Evolutionary conservation across 2,888 invertebrate species (phyloP), one percentile per base, ranked within the genome.

Genomic region (Serrognathus titanus): DNA sequence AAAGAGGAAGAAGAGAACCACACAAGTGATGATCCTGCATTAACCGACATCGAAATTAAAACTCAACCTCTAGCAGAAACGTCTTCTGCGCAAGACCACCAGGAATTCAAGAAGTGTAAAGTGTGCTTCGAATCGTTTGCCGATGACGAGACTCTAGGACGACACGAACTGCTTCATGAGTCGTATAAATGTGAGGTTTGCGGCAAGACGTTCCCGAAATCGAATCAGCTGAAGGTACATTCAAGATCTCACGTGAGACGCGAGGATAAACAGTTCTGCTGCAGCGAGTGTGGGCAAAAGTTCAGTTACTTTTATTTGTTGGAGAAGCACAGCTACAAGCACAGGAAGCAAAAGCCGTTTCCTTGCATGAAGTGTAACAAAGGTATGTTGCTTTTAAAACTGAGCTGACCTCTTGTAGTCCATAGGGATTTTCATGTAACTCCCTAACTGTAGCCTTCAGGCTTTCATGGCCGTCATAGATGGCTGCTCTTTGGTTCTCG

Each of bases 311-410:
- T 66, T 36, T 72, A 72, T 61, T 66, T 74, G 47, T 56, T 75
- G 31, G 72, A 68, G 35, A 72, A 71, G 51, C 75, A 75, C 52
- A 68, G 65, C 49, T 75, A 62, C 53, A 73, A 73, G 58, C 75
- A 75, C 61, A 61, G 61, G 5, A 68, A 69, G 31, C 59, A 66
- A 35, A 75, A 75, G 53, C 75, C 75, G 16, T 75, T 66, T 63
- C 73, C 72, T 11, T 75, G 75, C 61, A 52, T 62, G 3, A 63
- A 69, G 53, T 75, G 75, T 53, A 60, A 66, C 53, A 73, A 70
- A 71, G 74, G 73, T 72, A 47, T 38, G 41, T 11, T 76, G 51
- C 3, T 12, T 8, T 48, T 20, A 48, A 48, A 38, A 38, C 2
- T 38, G 11, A 2, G 10, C n/a, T n/a, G n/a, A n/a, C n/a, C n/a